phyloP scores from a whole-genome alignment of 2,113 vertebrate genomes.

The Agapornis roseicollis region DNA sequence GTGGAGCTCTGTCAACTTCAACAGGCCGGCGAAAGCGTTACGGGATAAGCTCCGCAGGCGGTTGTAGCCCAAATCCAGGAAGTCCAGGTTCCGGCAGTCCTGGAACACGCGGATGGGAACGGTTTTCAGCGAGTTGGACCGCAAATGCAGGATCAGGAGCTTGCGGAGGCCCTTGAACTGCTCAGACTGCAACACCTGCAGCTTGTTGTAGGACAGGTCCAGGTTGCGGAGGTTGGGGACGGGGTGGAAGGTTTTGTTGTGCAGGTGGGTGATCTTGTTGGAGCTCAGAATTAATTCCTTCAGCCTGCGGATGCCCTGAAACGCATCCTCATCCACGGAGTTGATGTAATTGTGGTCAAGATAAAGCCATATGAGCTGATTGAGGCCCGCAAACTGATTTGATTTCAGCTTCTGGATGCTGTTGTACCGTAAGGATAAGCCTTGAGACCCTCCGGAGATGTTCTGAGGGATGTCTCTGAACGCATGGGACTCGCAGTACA shows the following conservation, averaged over 20 bases:
- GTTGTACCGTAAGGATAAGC: constrained; percentile 95
- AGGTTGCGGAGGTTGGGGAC: constrained; percentile 96
- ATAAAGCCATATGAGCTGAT: constrained; percentile 97
- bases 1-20: constrained; percentile 93
- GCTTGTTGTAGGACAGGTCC: constrained; percentile 96
- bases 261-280: constrained; percentile 90
- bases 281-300: constrained; percentile 97
- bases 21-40: constrained; percentile 92
- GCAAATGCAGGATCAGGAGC: constrained; percentile 90
- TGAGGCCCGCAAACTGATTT: constrained; percentile 91
- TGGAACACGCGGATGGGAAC: constrained; percentile 93
- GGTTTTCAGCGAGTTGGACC: constrained; percentile 92
- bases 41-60: constrained; percentile 91
- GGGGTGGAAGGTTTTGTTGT: constrained; percentile 91
- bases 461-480: constrained; percentile 93
- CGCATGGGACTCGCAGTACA: constrained; percentile 96
- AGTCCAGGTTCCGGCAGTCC: constrained; percentile 95
- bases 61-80: constrained; percentile 96
- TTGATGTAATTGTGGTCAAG: constrained; percentile 97
- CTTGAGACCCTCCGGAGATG: constrained; percentile 92
- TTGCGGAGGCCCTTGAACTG: constrained; percentile 94
- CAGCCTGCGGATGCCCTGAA: constrained; percentile 91
- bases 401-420: constrained; percentile 90
- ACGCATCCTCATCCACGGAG: constrained; percentile 88
- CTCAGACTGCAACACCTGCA: constrained; percentile 86